Percentiles rank a stretch among this genome's conserved stretches.
Conservation (phyloP, 1,140 invertebrate genomes). For the Pseudoatta argentina region DNA sequence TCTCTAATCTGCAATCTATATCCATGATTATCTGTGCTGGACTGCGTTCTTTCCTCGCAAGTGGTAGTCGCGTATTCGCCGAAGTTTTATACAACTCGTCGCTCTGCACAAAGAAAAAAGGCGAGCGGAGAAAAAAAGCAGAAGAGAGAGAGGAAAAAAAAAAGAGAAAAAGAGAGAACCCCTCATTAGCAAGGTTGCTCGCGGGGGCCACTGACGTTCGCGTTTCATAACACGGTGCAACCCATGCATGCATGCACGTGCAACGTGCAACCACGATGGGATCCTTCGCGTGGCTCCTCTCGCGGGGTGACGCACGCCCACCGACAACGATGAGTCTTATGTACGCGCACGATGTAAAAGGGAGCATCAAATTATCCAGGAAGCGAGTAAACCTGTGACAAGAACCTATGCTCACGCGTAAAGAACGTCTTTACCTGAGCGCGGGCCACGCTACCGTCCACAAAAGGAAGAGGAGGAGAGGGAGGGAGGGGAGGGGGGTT, state of each 20-base stretch:
- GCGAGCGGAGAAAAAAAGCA: background rate
- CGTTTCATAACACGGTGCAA: constrained; percentile 72
- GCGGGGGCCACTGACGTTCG: constrained; percentile 70
- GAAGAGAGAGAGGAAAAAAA: background rate
- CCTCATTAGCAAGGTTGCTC: constrained; percentile 74
- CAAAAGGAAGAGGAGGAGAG: background rate
- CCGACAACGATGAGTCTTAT: constrained; percentile 60
- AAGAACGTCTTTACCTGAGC: constrained; percentile 69
- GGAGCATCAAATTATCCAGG: constrained; percentile 74
- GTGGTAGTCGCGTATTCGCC: constrained; percentile 5
- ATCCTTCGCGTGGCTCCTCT: constrained; percentile 61
- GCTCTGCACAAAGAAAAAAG: constrained; percentile 30
- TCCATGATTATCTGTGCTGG: background rate
- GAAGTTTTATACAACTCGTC: constrained; percentile 57
- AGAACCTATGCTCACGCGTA: constrained; percentile 66
- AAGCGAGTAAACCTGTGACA: constrained; percentile 58
- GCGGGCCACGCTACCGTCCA: constrained; percentile 25
- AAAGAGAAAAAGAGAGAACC: constrained; percentile 5
- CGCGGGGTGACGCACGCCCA: constrained; percentile 70
- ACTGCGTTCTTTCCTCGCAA: constrained; percentile 41
- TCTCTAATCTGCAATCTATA: background rate
- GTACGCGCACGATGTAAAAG: constrained; percentile 62
- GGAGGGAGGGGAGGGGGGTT: background rate
- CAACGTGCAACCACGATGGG: constrained; percentile 19
- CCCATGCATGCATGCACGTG: constrained; percentile 60